phyloP scores from a whole-genome alignment of 2,888 invertebrate species.

The Augiades crinisus region DNA sequence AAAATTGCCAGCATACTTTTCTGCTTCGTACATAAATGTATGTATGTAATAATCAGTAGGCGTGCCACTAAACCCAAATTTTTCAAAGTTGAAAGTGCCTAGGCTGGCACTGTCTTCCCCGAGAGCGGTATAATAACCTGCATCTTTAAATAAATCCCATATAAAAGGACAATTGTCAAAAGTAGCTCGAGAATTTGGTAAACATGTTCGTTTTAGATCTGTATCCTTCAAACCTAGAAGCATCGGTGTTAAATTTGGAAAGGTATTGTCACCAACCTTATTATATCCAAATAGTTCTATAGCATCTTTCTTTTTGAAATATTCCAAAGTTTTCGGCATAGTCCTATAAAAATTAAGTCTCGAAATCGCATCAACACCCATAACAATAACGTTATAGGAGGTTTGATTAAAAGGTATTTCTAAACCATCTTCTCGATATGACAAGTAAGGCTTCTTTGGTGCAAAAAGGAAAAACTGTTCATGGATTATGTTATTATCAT shows the following conservation, averaged over 20 bases:
- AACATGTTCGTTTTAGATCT: constrained; percentile 84
- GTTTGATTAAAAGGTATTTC: constrained; percentile 42
- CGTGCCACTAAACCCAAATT: constrained; percentile 87
- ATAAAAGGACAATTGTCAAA: constrained; percentile 92
- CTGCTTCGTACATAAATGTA: constrained; percentile 86
- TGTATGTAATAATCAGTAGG: constrained; percentile 94
- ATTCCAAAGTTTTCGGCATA: constrained; percentile 87
- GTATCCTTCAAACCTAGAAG: constrained; percentile 86
- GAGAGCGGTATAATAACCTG: constrained; percentile 89
- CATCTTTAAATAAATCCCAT: constrained; percentile 89
- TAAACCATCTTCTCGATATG: constrained; percentile 38
- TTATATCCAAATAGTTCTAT: constrained; percentile 94
- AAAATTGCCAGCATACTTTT: constrained; percentile 84
- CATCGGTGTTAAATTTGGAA: constrained; percentile 92
- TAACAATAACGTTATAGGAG: constrained; percentile 85
- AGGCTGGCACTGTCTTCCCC: constrained; percentile 91
- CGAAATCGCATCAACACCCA: constrained; percentile 94
- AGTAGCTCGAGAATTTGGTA: constrained; percentile 76
- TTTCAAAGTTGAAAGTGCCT: constrained; percentile 90
- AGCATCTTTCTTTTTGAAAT: constrained; percentile 83
- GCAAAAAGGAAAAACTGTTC: constrained; percentile 86
- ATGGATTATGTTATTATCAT: constrained; percentile 70
- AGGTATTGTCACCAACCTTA: constrained; percentile 97
- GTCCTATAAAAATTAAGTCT: constrained; percentile 92
- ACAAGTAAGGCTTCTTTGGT: constrained; percentile 57